Conservation (phyloP, 2,888 invertebrate genomes). For the Drosophila mayaguana region DNA sequence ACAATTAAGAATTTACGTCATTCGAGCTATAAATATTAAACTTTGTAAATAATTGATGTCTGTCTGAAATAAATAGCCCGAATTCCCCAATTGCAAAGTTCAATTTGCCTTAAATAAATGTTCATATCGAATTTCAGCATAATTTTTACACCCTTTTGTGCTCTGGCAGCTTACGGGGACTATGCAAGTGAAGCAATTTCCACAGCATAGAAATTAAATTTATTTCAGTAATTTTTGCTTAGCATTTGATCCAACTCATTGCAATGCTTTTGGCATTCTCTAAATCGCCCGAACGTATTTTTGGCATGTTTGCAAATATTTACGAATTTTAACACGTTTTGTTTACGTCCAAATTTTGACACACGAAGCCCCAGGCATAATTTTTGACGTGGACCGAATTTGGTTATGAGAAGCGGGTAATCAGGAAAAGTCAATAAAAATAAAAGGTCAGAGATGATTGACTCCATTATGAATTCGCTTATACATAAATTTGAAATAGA, state of each 20-base stretch:
- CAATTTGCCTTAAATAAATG: background rate
- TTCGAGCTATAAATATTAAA: background rate
- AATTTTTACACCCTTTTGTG: background rate
- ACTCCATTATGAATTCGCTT: background rate
- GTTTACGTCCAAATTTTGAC: slow-evolving; percentile 60
- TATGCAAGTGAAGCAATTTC: slow-evolving; percentile 2
- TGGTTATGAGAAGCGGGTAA: slow-evolving; percentile 15
- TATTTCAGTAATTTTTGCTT: slow-evolving; percentile 8
- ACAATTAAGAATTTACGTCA: background rate
- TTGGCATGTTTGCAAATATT: slow-evolving; percentile 60
- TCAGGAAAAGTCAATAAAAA: slow-evolving; percentile 13
- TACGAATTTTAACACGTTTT: slow-evolving; percentile 65
- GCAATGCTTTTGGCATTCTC: slow-evolving; percentile 26
- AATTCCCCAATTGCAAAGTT: background rate
- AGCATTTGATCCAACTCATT: slow-evolving; percentile 27
- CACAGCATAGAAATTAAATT: slow-evolving; percentile 11
- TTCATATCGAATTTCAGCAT: slow-evolving; percentile 4
- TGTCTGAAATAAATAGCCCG: background rate
- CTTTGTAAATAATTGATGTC: background rate
- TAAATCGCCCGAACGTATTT: slow-evolving; percentile 29
- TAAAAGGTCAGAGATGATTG: slow-evolving; percentile 12
- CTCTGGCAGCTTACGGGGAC: background rate
- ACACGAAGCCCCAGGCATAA: slow-evolving; percentile 32
- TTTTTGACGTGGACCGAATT: slow-evolving; percentile 42
- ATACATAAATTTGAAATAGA: background rate